phyloP scores from a whole-genome alignment of 2,888 invertebrate species.

The Nomada lathburiana region DNA sequence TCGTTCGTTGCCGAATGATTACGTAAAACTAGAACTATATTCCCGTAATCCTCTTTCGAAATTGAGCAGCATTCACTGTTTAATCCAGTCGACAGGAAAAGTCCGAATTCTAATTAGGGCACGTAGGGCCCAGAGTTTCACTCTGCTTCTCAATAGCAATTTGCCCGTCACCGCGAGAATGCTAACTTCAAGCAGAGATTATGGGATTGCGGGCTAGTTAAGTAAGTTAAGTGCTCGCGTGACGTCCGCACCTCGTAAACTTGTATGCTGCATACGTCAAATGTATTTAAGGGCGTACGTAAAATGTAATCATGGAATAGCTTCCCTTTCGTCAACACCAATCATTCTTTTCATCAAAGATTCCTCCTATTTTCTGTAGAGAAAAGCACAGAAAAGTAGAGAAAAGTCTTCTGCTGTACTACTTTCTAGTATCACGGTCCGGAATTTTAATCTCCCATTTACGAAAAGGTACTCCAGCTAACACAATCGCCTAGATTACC shows the following conservation, averaged over 20 bases:
- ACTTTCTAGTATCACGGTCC: too few relatives aligned
- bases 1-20: too few relatives aligned
- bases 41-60: neutral
- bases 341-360: too few relatives aligned
- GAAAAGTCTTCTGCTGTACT: too few relatives aligned
- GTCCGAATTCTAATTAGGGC: slow-evolving; percentile 13
- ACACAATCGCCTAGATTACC: too few relatives aligned
- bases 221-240: slow-evolving; percentile 17
- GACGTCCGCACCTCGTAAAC: neutral
- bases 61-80: neutral
- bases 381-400: too few relatives aligned
- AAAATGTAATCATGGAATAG: neutral
- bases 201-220: slow-evolving; percentile 28
- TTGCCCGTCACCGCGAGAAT: slow-evolving; percentile 21
- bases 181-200: slow-evolving; percentile 14
- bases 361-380: too few relatives aligned
- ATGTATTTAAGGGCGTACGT: neutral
- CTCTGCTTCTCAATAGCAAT: slow-evolving; percentile 25
- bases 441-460: too few relatives aligned
- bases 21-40: too few relatives aligned
- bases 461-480: too few relatives aligned
- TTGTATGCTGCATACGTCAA: neutral
- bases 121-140: neutral
- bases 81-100: neutral
- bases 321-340: too few relatives aligned